Evolutionary conservation across 2,797 vertebrate genomes (phyloP).

Genomic region (Holocentrus rufus): DNA sequence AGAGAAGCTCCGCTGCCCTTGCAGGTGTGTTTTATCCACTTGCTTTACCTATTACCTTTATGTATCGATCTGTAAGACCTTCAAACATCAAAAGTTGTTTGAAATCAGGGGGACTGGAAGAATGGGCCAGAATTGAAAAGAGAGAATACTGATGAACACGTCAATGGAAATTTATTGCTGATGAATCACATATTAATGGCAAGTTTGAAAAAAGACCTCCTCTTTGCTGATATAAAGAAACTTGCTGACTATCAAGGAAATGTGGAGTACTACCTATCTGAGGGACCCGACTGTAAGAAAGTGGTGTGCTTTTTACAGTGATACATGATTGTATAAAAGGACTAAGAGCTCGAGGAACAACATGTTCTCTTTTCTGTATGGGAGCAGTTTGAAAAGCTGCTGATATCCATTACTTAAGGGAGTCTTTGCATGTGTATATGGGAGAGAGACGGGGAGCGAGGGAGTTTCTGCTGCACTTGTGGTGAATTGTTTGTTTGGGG

Average conservation of each 20-base stretch:
- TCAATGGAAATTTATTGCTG: neutral
- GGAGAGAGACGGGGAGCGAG: too few species aligned
- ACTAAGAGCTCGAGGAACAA: neutral
- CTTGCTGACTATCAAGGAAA: neutral
- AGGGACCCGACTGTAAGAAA: neutral
- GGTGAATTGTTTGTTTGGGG: neutral
- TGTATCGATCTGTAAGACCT: neutral
- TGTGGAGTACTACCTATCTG: too few species aligned
- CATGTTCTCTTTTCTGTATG: too few species aligned
- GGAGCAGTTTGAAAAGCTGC: neutral
- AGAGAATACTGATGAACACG: neutral
- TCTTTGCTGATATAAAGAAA: neutral
- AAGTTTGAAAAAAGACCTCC: neutral
- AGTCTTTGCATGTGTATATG: neutral
- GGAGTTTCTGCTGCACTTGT: neutral
- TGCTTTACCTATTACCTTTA: neutral
- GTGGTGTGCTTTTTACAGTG: neutral
- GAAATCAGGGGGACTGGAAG: neutral
- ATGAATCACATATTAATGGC: neutral
- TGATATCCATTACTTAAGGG: neutral
- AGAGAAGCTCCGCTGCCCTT: slow-evolving; percentile 4
- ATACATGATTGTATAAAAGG: neutral
- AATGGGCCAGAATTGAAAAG: neutral
- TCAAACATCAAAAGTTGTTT: neutral
- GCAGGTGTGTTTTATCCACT: neutral